Base-by-base conservation (phyloP, 1,140 invertebrate species). In the Dolichoris vasculosae region DNA sequence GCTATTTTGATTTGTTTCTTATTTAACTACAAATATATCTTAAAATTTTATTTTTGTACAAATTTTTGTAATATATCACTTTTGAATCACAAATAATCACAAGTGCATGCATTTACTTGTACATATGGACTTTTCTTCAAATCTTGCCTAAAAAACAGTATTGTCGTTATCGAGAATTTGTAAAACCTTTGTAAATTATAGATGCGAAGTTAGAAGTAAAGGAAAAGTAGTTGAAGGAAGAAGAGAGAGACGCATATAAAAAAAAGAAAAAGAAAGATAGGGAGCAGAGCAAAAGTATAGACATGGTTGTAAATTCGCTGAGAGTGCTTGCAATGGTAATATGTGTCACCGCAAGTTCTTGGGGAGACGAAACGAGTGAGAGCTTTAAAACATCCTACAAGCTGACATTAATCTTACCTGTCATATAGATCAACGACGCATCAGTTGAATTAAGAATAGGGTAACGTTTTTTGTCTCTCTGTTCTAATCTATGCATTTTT, bases 281-380 rank as follows among this genome's bases (percentile, higher is more conserved):
- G 13, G 69, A 26, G 40, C 30, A 4, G 20, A 11, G 13, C 1
- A 9, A 11, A 40, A 51, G 51, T 78, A 59, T 30, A 77, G 75
- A 46, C 23, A 51, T 55, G 35, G n/a, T 51, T 32, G 46, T 77
- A 38, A 43, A 77, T 77, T 76, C 43, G n/a, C 23, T 15, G 59
- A 77, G 75, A 67, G 73, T 48, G 38, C 69, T 63, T 84, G 82
- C 75, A 84, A 76, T 84, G 59, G 69, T 84, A 84, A 84, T 84
- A 75, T 73, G 82, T 78, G 82, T 84, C 82, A 69, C 43, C 59
- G 43, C 55, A 46, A 77, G 86, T 86, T 86, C 13, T 30, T 23
- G 71, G 73, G 46, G 81, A 71, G 64, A 43, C 51, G 83, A 26
- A 83, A 83, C 85, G 86, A 80, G 87, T 32, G 73, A 88, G 86